A percentile compares a stretch with the other conserved stretches of the same genome.
Conservation (phyloP, 2,113 vertebrate species). For the Butorides virescens region DNA sequence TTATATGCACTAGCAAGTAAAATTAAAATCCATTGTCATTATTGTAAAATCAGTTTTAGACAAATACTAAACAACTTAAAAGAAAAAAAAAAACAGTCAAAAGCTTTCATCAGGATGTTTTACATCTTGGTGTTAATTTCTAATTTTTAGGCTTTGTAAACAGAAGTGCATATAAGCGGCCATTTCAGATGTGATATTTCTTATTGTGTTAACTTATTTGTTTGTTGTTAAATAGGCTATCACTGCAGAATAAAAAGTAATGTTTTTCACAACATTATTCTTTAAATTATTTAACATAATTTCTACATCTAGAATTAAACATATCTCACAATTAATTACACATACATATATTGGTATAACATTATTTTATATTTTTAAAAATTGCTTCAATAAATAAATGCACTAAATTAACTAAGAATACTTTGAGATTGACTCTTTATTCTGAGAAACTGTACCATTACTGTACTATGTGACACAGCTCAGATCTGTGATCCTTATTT, state of each 20-base stretch:
- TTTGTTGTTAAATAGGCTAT: neutral
- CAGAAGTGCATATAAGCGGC: fast-evolving
- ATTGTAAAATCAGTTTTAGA: neutral
- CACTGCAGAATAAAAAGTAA: neutral
- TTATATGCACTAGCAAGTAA: neutral
- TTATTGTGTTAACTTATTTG: neutral
- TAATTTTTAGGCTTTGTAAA: neutral
- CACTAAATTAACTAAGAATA: neutral
- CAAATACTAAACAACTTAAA: neutral
- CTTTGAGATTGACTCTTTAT: neutral
- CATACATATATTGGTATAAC: neutral
- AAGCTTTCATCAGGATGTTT: neutral
- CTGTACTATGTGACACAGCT: neutral
- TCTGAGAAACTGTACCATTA: neutral
- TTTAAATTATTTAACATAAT: neutral
- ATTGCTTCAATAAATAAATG: neutral
- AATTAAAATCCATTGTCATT: neutral
- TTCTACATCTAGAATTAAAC: neutral
- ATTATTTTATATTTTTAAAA: neutral
- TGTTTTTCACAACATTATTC: neutral
- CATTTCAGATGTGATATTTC: neutral
- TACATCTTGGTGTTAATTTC: neutral
- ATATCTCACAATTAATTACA: neutral
- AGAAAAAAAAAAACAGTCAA: neutral
- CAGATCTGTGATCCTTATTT: neutral